Evolutionary conservation across 37 sponge, comb jelly and placozoan genomes (phyloP).

Genomic region (Cladorhizidae sp.): DNA sequence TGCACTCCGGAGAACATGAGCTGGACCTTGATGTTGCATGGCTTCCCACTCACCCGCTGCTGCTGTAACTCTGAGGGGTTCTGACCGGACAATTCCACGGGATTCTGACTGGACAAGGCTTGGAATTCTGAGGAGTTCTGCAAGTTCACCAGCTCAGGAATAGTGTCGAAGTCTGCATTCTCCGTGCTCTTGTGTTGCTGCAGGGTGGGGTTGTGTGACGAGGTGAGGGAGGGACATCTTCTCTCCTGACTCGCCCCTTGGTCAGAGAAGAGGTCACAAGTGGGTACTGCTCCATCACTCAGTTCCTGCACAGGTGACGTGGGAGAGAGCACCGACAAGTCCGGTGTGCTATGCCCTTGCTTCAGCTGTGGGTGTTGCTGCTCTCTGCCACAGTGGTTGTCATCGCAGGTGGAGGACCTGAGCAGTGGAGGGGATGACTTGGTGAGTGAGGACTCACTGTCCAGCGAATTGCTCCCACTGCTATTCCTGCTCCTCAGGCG

Average conservation of each 20-base stretch:
- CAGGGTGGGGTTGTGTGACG: too few species aligned
- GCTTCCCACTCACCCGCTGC: background rate
- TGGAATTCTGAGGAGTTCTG: slow-evolving; percentile 21
- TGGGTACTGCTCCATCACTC: too few species aligned
- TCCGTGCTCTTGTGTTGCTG: background rate
- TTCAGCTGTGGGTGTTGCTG: too few species aligned
- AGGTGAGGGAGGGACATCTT: too few species aligned
- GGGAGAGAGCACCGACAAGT: too few species aligned
- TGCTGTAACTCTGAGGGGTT: background rate
- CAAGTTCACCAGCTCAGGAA: slow-evolving; percentile 26
- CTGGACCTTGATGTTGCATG: background rate
- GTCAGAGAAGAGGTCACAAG: too few species aligned
- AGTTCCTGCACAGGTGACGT: too few species aligned
- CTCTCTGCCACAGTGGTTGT: too few species aligned
- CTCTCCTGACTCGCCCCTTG: too few species aligned
- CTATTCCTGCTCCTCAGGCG: background rate
- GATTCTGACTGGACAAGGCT: background rate
- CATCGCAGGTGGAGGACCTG: too few species aligned
- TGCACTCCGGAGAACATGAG: slow-evolving; percentile 20
- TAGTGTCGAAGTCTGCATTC: slow-evolving; percentile 16
- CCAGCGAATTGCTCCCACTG: background rate
- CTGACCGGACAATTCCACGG: background rate
- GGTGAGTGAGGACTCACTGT: background rate
- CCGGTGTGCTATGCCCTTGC: too few species aligned
- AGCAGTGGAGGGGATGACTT: too few species aligned